A percentile compares a stretch with the other conserved stretches of the same genome.
Evolutionary conservation across 2,888 invertebrate species (phyloP).

Genomic region (Sicus ferrugineus): DNA sequence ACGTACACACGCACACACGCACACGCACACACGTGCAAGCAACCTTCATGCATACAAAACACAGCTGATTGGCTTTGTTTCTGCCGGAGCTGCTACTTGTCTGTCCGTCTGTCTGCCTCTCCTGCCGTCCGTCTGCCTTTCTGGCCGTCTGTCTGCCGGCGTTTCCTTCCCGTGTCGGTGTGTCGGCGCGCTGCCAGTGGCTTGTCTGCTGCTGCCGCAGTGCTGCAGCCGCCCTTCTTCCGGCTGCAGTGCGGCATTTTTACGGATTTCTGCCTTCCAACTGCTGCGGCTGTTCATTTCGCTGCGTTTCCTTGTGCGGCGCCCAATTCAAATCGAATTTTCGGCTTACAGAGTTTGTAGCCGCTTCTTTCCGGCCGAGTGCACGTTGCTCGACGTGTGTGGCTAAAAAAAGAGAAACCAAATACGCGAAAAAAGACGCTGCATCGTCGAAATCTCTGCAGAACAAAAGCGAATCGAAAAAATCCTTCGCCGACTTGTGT

Average conservation of each 20-base stretch:
- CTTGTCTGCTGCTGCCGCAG: constrained; percentile 2
- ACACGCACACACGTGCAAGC: background rate
- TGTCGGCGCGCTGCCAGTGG: background rate
- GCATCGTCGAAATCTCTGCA: too few species aligned
- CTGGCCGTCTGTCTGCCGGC: background rate
- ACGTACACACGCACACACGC: background rate
- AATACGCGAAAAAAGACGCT: too few species aligned
- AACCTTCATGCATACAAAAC: background rate
- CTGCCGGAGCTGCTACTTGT: background rate
- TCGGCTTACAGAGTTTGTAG: too few species aligned
- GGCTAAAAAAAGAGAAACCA: too few species aligned
- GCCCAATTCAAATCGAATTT: too few species aligned
- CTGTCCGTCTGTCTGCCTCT: background rate
- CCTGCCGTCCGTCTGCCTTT: background rate
- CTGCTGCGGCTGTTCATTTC: constrained; percentile 1
- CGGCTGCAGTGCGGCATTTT: constrained; percentile 19
- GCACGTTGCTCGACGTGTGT: too few species aligned
- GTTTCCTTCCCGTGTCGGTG: background rate
- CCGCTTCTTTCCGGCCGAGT: too few species aligned
- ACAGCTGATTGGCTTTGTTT: too few species aligned
- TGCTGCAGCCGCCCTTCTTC: background rate
- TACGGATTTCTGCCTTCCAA: background rate
- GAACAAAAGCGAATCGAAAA: too few species aligned
- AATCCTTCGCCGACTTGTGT: too few species aligned
- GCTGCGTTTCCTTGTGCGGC: background rate